A percentile compares a stretch with the other conserved stretches of the same genome.
These are phyloP conservation scores for Sympetrum striolatum DNA, from an alignment of 2,888 invertebrate species.

Conservation along the genomic window DNA sequence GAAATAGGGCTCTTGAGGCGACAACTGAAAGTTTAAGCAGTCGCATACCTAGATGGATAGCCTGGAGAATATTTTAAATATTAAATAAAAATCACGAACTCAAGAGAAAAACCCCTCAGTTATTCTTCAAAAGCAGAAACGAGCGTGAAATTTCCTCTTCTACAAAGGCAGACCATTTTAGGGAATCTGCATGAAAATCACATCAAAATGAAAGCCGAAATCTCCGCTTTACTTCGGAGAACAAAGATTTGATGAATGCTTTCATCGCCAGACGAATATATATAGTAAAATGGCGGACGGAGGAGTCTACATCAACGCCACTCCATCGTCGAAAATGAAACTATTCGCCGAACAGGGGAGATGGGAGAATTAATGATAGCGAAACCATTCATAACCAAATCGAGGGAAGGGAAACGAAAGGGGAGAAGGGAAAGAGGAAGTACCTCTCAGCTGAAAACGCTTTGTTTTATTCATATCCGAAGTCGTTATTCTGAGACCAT, in stretches of 20 bases:
- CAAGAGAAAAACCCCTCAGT: too few relatives aligned
- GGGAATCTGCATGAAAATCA: too few relatives aligned
- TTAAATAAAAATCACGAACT: too few relatives aligned
- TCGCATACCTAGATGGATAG: too few relatives aligned
- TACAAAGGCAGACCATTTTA: too few relatives aligned
- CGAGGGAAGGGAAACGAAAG: not conserved
- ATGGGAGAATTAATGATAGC: not conserved
- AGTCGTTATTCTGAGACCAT: conserved; percentile 16
- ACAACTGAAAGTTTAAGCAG: too few relatives aligned
- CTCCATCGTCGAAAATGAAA: not conserved
- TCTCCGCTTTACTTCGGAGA: too few relatives aligned
- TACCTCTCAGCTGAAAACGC: not conserved
- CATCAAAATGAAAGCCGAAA: too few relatives aligned
- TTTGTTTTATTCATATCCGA: conserved; percentile 36
- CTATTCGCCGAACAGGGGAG: not conserved
- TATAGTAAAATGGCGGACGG: not conserved
- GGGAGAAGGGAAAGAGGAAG: not conserved
- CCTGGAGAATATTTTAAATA: too few relatives aligned
- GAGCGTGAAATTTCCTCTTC: too few relatives aligned
- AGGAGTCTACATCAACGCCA: not conserved
- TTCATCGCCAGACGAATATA: not conserved
- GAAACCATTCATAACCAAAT: not conserved
- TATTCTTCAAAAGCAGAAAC: too few relatives aligned
- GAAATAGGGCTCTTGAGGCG: too few relatives aligned
- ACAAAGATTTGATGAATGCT: not conserved